Evolutionary conservation across 1,140 invertebrate species (phyloP), one percentile per base, ranked within the genome.

Genomic region (Drosophila simulans): DNA sequence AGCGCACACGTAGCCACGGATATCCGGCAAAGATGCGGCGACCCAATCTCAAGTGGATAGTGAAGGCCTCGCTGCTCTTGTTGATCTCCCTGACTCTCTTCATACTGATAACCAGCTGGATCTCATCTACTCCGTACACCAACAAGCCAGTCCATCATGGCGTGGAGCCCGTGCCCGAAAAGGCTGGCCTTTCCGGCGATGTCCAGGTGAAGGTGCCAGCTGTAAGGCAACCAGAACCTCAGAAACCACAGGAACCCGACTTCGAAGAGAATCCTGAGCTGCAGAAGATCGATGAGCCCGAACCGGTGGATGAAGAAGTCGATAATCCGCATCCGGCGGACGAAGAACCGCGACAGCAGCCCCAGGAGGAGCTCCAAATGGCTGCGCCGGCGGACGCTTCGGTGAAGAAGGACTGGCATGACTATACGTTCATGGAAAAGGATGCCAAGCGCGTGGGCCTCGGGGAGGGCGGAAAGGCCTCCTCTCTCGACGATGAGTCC

Each of bases 381-480:
- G 66, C 63, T 4, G 27, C 65, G 0, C 94, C 84, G 95, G 95
- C 93, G 95, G 55, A 63, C 13, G 22, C 11, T 5, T 95, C 68
- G 10, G 10, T 35, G 0, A 91, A 81, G 43, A 90, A 81, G 57
- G 97, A 98, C 86, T 98, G 97, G 97, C 97, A 98, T 90, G 94
- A 98, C 91, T 96, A 97, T 84, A 93, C 94, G 42, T 92, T 93
- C 62, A 97, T 98, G 75, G 93, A 94, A 52, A 92, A 93, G 27
- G 97, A 98, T 58, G 91, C 90, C 8, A 92, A 93, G 71, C 93
- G 95, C 72, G 94, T 91, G 31, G 97, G 97, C 92, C 93, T 96
- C 13, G 97, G 97, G 3, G 95, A 97, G 75, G 93, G 95, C 69
- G 97, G 97, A 2, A 92, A 93, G 48, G 93, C 95, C 2, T 96